Evolutionary conservation across 2,888 invertebrate genomes (phyloP).

Genomic region (Hedya salicella): DNA sequence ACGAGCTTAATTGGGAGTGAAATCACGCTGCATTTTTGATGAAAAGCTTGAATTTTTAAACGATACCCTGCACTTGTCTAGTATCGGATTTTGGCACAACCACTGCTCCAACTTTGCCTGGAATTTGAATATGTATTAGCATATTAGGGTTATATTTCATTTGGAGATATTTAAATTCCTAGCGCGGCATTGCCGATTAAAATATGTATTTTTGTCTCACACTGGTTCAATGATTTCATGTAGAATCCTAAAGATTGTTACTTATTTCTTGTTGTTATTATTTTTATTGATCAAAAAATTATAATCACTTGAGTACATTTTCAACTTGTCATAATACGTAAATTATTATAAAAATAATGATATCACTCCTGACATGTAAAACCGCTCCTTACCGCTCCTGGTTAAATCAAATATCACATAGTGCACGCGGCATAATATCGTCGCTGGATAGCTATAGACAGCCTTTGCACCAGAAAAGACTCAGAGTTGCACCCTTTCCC

Average conservation of each 20-base stretch:
- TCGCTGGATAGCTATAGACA: no score
- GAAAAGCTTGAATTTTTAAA: slow-evolving; percentile 67
- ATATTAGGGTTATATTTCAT: slow-evolving; percentile 27
- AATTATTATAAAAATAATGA: no score
- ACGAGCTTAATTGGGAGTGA: slow-evolving; percentile 76
- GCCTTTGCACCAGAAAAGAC: no score
- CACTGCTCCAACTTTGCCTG: slow-evolving; percentile 24
- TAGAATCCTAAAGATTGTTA: background rate
- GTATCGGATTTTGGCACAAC: slow-evolving; percentile 40
- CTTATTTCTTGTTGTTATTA: no score
- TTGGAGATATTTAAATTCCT: background rate
- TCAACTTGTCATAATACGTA: no score
- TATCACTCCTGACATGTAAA: no score
- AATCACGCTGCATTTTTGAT: slow-evolving; percentile 77
- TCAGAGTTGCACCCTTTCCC: no score
- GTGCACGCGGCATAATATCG: no score
- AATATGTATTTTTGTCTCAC: background rate
- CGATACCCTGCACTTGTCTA: slow-evolving; percentile 45
- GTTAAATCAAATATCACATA: no score
- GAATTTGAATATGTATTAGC: slow-evolving; percentile 33
- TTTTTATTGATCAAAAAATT: no score
- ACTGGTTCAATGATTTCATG: background rate
- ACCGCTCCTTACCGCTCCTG: no score
- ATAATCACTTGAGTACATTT: no score
- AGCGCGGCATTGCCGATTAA: background rate